A percentile compares a stretch with the other conserved stretches of the same genome.
phyloP scores from a whole-genome alignment of 2,888 invertebrate species.

The Rotaria sp. region DNA sequence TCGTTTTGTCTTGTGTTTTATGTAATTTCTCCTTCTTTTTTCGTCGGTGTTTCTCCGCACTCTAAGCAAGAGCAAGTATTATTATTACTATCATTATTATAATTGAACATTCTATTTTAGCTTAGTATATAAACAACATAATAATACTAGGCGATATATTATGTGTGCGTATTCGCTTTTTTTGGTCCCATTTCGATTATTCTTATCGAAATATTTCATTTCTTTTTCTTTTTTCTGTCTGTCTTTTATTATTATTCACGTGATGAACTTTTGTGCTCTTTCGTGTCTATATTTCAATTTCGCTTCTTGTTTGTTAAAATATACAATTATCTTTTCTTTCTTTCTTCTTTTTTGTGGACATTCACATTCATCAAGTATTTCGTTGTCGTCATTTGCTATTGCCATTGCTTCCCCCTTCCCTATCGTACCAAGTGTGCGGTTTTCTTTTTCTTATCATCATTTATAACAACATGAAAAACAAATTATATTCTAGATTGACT shows the following conservation, averaged over 20 bases:
- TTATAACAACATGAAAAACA: neutral
- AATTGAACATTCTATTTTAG: neutral
- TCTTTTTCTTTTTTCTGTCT: neutral
- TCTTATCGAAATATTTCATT: neutral
- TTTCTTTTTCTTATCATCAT: no score
- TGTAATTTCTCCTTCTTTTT: neutral
- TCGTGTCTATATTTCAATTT: neutral
- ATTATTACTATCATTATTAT: neutral
- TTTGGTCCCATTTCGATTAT: neutral
- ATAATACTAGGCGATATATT: neutral
- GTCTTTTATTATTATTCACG: neutral
- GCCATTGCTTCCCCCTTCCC: no score
- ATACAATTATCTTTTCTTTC: neutral
- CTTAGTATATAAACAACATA: neutral
- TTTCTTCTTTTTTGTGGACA: neutral
- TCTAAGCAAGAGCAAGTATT: neutral
- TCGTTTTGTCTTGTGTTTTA: conserved; percentile 6
- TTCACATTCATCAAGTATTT: neutral
- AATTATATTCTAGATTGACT: neutral
- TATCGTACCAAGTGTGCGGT: no score
- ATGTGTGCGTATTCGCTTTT: neutral
- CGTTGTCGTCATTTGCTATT: neutral
- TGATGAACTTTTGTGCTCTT: neutral
- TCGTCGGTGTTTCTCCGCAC: neutral
- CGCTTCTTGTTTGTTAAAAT: neutral